Conservation (phyloP, 1,140 invertebrate genomes). For the Planococcus citri region DNA sequence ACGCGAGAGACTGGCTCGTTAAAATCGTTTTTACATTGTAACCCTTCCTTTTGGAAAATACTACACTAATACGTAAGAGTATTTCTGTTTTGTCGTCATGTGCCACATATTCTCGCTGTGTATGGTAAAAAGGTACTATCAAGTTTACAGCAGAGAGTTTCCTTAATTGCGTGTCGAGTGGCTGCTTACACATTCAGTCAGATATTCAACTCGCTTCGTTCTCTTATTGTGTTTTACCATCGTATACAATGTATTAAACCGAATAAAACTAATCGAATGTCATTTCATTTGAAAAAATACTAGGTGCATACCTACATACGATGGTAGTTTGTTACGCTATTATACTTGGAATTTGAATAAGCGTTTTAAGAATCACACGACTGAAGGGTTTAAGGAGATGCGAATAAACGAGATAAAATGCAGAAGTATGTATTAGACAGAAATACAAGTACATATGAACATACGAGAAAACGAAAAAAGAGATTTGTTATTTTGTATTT, state of each 20-base stretch:
- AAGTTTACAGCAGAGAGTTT: background rate
- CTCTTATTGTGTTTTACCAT: too few relatives aligned
- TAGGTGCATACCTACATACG: too few relatives aligned
- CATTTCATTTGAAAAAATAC: background rate
- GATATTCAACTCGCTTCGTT: too few relatives aligned
- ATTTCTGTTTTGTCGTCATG: background rate
- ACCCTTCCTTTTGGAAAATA: background rate
- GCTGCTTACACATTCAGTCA: background rate
- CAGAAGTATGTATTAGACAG: too few relatives aligned
- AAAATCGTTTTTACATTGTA: background rate
- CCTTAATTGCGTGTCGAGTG: slow-evolving; percentile 5
- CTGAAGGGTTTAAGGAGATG: too few relatives aligned
- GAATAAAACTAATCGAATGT: slow-evolving; percentile 3
- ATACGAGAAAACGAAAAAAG: too few relatives aligned
- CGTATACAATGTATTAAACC: background rate
- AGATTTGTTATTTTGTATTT: too few relatives aligned
- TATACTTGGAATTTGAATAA: background rate
- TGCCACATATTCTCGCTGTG: background rate
- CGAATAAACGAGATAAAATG: too few relatives aligned
- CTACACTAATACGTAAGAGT: background rate
- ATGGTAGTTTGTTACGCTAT: background rate
- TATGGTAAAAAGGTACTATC: background rate
- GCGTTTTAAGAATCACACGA: too few relatives aligned
- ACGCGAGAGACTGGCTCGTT: background rate
- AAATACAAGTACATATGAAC: too few relatives aligned